Evolutionary conservation across 2,797 vertebrate species (phyloP).

Genomic region (Pseudotriccus pelzelni): DNA sequence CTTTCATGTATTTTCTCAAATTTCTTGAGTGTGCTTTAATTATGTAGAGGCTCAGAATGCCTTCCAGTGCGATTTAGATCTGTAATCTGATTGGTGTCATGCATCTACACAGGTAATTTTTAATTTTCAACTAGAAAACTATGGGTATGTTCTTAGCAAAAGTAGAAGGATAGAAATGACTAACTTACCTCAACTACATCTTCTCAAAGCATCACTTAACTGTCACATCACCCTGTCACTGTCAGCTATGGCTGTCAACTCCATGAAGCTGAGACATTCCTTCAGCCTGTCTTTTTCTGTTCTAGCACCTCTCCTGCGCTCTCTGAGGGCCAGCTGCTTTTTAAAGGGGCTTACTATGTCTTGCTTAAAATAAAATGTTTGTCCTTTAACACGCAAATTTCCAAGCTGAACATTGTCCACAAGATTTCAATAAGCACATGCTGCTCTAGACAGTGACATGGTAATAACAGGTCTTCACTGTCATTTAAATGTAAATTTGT

Average conservation of each 20-base stretch:
- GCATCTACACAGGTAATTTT: neutral
- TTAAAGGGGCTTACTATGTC: neutral
- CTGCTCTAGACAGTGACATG: neutral
- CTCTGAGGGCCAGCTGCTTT: slow-evolving; percentile 6
- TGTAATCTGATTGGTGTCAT: neutral
- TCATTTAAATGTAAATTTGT: neutral
- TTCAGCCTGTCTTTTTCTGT: slow-evolving; percentile 40
- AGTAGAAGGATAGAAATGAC: neutral
- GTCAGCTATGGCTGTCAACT: slow-evolving; percentile 20
- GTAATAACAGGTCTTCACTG: neutral
- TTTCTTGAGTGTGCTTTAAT: slow-evolving; percentile 8
- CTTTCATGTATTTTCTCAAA: slow-evolving; percentile 6
- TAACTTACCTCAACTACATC: slow-evolving; percentile 1
- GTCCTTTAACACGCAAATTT: neutral
- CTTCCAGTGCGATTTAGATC: neutral
- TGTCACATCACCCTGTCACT: slow-evolving; percentile 31
- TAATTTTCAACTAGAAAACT: neutral
- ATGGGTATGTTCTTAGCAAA: neutral
- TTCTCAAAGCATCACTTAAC: neutral
- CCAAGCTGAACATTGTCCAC: neutral
- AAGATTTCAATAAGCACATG: neutral
- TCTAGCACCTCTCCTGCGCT: neutral
- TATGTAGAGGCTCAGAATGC: neutral
- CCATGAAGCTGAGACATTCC: slow-evolving; percentile 3
- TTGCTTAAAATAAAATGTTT: neutral